Percentiles rank a stretch among this genome's conserved stretches.
Conservation (phyloP, 2,797 vertebrate species). For the Chlorospingus semifuscus region DNA sequence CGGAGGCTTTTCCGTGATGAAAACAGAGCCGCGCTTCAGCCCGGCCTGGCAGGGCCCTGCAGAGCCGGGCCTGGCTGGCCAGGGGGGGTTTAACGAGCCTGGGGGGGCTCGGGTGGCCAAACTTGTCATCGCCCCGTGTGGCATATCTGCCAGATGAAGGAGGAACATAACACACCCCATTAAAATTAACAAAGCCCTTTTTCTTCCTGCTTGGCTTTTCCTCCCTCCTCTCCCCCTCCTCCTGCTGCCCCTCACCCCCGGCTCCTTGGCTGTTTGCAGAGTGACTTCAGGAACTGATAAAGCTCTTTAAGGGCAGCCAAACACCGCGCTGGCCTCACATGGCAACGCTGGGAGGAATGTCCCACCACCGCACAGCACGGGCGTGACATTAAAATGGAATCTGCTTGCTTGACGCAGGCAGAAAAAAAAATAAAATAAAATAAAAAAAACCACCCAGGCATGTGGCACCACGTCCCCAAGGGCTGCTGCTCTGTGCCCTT, state of each 20-base stretch:
- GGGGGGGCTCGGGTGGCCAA: conserved; percentile 52
- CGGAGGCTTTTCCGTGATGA: conserved; percentile 80
- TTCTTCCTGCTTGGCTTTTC: neutral
- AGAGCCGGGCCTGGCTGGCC: neutral
- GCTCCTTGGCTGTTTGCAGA: conserved; percentile 36
- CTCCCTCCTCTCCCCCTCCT: neutral
- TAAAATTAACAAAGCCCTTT: conserved; percentile 50
- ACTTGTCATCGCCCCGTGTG: conserved; percentile 42
- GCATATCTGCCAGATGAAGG: conserved; percentile 28
- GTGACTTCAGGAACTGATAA: conserved; percentile 31
- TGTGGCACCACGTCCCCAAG: conserved; percentile 1
- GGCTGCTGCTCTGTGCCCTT: neutral
- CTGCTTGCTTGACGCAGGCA: neutral
- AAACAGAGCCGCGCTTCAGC: conserved; percentile 83
- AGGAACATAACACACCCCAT: conserved; percentile 16
- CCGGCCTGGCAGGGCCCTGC: conserved; percentile 60
- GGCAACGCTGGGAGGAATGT: conserved; percentile 35
- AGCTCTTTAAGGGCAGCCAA: conserved; percentile 12
- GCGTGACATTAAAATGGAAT: conserved; percentile 41
- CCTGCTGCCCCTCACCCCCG: neutral
- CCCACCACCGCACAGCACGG: neutral
- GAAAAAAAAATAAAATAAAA: no score
- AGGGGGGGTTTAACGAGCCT: conserved; percentile 46
- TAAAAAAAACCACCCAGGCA: neutral
- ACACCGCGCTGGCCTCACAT: neutral